Conservation (phyloP, 2,888 invertebrate species). For the Yponomeuta cagnagella region DNA sequence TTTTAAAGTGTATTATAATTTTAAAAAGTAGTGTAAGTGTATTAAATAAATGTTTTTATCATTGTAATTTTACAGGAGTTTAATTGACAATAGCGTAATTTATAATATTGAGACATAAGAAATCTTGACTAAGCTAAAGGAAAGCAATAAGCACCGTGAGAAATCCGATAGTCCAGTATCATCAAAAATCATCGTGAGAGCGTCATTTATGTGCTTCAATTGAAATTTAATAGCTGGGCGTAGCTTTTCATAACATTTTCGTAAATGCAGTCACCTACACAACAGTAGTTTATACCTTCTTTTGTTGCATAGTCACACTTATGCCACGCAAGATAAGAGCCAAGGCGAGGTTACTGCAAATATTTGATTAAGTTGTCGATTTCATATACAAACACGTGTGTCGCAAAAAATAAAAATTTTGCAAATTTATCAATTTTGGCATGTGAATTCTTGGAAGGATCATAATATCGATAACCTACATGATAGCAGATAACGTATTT, state of each 20-base stretch:
- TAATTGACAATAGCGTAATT: too few relatives aligned
- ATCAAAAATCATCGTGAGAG: background rate
- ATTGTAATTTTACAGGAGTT: background rate
- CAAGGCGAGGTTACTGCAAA: too few relatives aligned
- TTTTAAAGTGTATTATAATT: too few relatives aligned
- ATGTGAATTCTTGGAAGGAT: background rate
- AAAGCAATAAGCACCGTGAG: background rate
- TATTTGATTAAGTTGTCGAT: too few relatives aligned
- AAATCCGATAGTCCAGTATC: background rate
- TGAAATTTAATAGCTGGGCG: background rate
- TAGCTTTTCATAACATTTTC: background rate
- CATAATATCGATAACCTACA: background rate
- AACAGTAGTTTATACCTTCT: too few relatives aligned
- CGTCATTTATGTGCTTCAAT: background rate
- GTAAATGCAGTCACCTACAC: background rate
- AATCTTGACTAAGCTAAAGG: background rate
- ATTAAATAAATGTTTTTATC: background rate
- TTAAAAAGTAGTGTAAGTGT: too few relatives aligned
- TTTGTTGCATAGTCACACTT: too few relatives aligned
- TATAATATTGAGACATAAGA: background rate
- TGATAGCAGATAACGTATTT: background rate
- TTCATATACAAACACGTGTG: background rate
- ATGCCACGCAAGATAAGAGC: too few relatives aligned
- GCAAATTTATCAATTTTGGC: background rate
- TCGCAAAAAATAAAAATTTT: background rate